Evolutionary conservation across 2,113 vertebrate species (phyloP), one percentile per base, ranked within the genome.

Genomic region (Rostratula benghalensis): DNA sequence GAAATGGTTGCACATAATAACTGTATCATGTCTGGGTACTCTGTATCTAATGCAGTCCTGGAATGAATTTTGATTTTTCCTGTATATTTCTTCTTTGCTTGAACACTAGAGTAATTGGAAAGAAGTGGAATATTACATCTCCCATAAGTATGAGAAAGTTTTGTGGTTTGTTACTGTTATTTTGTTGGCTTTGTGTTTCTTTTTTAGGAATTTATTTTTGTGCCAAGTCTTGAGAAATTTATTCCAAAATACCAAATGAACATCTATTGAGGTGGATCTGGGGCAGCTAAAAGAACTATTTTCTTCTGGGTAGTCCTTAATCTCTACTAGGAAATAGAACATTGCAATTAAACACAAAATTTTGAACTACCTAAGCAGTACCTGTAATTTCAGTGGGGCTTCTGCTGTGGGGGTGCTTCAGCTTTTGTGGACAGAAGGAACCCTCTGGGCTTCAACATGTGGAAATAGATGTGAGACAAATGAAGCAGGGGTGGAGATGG

Each of bases 1-100:
- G 94, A 96, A 96, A 95, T 92, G 35, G 39, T 92, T 90, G 22
- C 86, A 85, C 39, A 33, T 94, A 85, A 94, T 87, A 87, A 86
- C 56, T 83, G 59, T 93, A 83, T 96, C 89, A 89, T 91, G 84
- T 75, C 96, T 96, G 87, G 81, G 53, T 90, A 75, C 51, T 70
- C 84, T 89, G 80, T 95, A 73, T 51, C 89, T 83, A 79, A 73
- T 92, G 61, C 46, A 87, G 67, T 4, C 39, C 73, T 63, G 70
- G 37, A 92, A 83, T 80, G 61, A 79, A 82, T 96, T 95, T 94
- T 87, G 23, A 74, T 73, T 92, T 88, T 70, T 63, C 86, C n/a
- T 59, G 25, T 68, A 3, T 15, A 6, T 63, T 60, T 93, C 39
- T 69, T 75, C 91, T 43, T 89, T 91, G n/a, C 75, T 87, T 78